Evolutionary conservation across 2,888 invertebrate species (phyloP).

Genomic region (Minunthozetes semirufus): DNA sequence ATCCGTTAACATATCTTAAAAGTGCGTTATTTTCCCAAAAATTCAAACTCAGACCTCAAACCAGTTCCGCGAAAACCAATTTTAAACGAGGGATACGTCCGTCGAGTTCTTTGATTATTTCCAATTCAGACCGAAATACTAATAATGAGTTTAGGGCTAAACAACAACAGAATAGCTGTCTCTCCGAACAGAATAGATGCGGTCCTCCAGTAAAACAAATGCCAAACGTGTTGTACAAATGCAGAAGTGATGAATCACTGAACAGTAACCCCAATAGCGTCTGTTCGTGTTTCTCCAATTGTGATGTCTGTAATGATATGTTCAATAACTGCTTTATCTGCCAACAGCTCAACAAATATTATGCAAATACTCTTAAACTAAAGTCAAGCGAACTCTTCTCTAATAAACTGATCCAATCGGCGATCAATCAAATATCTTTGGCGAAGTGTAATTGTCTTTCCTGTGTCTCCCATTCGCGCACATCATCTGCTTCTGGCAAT

Average conservation of each 20-base stretch:
- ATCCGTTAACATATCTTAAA: slow-evolving; percentile 33
- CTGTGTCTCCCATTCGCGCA: slow-evolving; percentile 4
- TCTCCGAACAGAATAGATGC: background rate
- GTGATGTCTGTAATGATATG: slow-evolving; percentile 5
- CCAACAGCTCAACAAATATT: slow-evolving; percentile 11
- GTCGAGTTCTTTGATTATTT: slow-evolving; percentile 3
- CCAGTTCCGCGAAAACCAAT: background rate
- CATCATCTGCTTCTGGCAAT: background rate
- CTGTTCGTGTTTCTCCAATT: slow-evolving; percentile 14
- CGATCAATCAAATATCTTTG: slow-evolving; percentile 18
- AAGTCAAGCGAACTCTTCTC: slow-evolving; percentile 8
- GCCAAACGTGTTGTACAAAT: background rate
- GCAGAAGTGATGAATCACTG: slow-evolving; percentile 21
- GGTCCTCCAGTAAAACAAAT: background rate
- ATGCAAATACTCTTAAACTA: slow-evolving; percentile 12
- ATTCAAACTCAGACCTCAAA: background rate
- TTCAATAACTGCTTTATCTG: slow-evolving; percentile 23
- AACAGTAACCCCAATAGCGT: slow-evolving; percentile 15
- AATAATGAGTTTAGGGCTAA: background rate
- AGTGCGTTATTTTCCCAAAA: slow-evolving; percentile 30
- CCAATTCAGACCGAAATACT: background rate
- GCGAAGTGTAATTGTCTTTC: slow-evolving; percentile 19
- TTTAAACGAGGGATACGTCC: background rate
- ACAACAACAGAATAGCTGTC: background rate
- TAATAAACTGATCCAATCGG: background rate